A percentile compares a stretch with the other conserved stretches of the same genome.
phyloP scores from a whole-genome alignment of 2,113 vertebrate species.

The Jaculus jaculus region DNA sequence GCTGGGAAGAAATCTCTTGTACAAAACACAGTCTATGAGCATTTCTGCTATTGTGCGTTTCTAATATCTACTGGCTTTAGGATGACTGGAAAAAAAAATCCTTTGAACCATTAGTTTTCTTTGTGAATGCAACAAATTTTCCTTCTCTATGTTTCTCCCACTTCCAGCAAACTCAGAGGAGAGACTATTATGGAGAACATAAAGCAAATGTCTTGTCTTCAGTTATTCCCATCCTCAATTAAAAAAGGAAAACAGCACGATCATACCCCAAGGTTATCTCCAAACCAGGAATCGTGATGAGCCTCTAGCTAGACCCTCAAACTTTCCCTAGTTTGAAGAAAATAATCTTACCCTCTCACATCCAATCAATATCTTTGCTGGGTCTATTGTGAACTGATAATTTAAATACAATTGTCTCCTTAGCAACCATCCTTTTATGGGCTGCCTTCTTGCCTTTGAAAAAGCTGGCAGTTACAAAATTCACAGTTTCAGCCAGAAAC shows the following conservation, averaged over 20 bases:
- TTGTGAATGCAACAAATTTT: constrained; percentile 14
- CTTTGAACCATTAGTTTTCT: constrained; percentile 40
- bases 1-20: background rate
- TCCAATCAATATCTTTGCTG: constrained; percentile 73
- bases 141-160: background rate
- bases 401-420: constrained; percentile 82
- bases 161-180: background rate
- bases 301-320: constrained; percentile 38
- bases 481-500: constrained; percentile 73
- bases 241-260: constrained; percentile 51
- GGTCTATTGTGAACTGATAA: constrained; percentile 75
- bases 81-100: constrained; percentile 13
- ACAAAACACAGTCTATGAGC: background rate
- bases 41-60: background rate
- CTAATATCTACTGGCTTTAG: background rate
- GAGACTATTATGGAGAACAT: background rate
- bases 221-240: constrained; percentile 48
- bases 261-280: background rate
- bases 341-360: constrained; percentile 71
- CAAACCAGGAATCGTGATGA: background rate
- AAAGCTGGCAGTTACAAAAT: constrained; percentile 67
- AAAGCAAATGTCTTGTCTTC: constrained; percentile 38
- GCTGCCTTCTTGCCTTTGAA: constrained; percentile 69
- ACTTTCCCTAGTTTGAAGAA: constrained; percentile 49
- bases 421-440: constrained; percentile 71